Conservation (phyloP, 2,888 invertebrate species). For the Epirrhoe tristata region DNA sequence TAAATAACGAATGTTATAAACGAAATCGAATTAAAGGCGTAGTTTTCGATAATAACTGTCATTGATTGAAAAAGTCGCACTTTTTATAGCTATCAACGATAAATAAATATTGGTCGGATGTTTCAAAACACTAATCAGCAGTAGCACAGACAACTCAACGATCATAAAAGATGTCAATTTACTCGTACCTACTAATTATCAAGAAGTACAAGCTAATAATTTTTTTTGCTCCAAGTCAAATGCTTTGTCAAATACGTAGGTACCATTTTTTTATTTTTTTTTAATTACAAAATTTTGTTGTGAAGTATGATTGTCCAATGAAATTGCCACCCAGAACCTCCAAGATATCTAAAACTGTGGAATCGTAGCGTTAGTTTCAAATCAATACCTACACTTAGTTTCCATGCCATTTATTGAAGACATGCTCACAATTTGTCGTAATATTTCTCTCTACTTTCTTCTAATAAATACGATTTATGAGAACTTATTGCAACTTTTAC, state of each 20-base stretch:
- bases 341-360: neutral
- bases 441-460: slow-evolving; percentile 27
- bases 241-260: too few relatives aligned
- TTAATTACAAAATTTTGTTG: too few relatives aligned
- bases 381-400: slow-evolving; percentile 8
- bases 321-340: too few relatives aligned
- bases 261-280: too few relatives aligned
- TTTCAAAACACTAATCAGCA: too few relatives aligned
- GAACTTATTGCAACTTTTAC: neutral
- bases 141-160: too few relatives aligned
- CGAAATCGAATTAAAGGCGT: slow-evolving; percentile 20
- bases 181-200: too few relatives aligned
- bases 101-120: too few relatives aligned
- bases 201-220: too few relatives aligned
- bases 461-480: slow-evolving; percentile 1
- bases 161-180: too few relatives aligned
- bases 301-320: too few relatives aligned
- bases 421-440: slow-evolving; percentile 27
- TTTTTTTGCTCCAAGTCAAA: too few relatives aligned
- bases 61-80: neutral
- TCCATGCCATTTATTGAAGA: slow-evolving; percentile 18
- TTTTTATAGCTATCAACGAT: neutral
- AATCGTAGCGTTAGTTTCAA: neutral
- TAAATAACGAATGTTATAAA: slow-evolving; percentile 36
- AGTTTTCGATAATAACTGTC: slow-evolving; percentile 9